Evolutionary conservation across 1,140 invertebrate genomes (phyloP), one percentile per base, ranked within the genome.

Genomic region (Drosophila tristis): DNA sequence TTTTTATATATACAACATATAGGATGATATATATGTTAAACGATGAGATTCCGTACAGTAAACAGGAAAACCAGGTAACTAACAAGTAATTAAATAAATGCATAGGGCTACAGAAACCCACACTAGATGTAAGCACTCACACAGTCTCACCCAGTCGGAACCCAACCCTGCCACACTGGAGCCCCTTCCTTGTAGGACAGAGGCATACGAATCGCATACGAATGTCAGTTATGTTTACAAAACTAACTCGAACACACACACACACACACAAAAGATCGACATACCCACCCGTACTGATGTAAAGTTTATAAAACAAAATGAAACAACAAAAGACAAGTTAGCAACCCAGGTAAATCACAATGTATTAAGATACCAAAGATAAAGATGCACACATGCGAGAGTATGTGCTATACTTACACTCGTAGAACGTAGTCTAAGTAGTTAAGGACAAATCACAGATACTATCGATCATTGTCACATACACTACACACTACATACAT

Each of bases 41-140:
- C 49, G 53, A 53, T 54, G 53, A 25, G 59, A 68, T 62, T 31
- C 51, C 4, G 4, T 39, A 53, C 43, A 78, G 62, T 51, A 78
- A 82, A 89, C 61, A 87, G 85, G 79, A 89, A 77, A 87, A 87
- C 81, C 81, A 85, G 81, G 81, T 85, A 72, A 77, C 76, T 54
- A 78, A 70, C 48, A 75, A 66, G 60, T 86, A 77, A 74, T 65
- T 77, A 66, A 61, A 68, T 26, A 26, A 25, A 4, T 0, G 23
- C 4, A 25, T 44, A 39, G 47, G 8, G 20, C 0, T 5, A 39
- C 29, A 23, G 23, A 49, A 60, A 50, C 43, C 56, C 25, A 61
- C 23, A 48, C 42, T 72, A 72, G 66, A 45, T 31, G 48, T 72
- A 47, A 47, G 45, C 16, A 31, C 20, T 8, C 55, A 60, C 11